phyloP scores from a whole-genome alignment of 2,888 invertebrate genomes.

The Apomyelois bistriatella region DNA sequence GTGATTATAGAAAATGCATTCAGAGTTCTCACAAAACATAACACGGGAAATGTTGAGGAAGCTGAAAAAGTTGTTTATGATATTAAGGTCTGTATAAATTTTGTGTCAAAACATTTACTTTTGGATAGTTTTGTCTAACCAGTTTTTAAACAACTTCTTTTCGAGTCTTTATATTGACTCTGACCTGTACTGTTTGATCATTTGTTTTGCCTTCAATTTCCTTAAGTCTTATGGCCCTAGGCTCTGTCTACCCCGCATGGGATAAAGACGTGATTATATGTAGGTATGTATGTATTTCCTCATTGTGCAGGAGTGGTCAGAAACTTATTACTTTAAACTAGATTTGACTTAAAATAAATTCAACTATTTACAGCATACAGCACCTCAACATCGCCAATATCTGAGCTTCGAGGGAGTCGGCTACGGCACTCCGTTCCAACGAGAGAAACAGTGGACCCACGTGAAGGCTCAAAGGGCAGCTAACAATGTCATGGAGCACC shows the following conservation, averaged over 20 bases:
- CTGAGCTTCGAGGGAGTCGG: slow-evolving; percentile 90
- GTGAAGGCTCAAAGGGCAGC: slow-evolving; percentile 84
- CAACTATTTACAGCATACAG: slow-evolving; percentile 82
- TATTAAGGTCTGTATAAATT: slow-evolving; percentile 74
- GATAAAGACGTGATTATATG: too few species aligned
- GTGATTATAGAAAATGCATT: slow-evolving; percentile 88
- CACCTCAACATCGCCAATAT: slow-evolving; percentile 93
- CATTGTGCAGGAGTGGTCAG: too few species aligned
- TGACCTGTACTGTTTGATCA: too few species aligned
- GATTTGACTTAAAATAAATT: too few species aligned
- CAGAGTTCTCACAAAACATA: slow-evolving; percentile 83
- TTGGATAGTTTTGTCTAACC: too few species aligned
- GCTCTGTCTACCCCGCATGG: too few species aligned
- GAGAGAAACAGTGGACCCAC: slow-evolving; percentile 88
- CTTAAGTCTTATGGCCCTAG: too few species aligned
- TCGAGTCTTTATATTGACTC: too few species aligned
- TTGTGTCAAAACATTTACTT: not conserved
- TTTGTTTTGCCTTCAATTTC: too few species aligned
- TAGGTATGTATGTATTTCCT: too few species aligned
- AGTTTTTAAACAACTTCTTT: too few species aligned
- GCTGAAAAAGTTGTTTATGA: slow-evolving; percentile 81
- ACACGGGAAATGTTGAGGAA: slow-evolving; percentile 76
- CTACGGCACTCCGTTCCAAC: slow-evolving; percentile 86
- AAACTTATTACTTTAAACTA: too few species aligned
- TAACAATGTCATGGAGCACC: slow-evolving; percentile 81